Conservation (phyloP, 1,140 invertebrate species). For the Drosophila lacteicornis region DNA sequence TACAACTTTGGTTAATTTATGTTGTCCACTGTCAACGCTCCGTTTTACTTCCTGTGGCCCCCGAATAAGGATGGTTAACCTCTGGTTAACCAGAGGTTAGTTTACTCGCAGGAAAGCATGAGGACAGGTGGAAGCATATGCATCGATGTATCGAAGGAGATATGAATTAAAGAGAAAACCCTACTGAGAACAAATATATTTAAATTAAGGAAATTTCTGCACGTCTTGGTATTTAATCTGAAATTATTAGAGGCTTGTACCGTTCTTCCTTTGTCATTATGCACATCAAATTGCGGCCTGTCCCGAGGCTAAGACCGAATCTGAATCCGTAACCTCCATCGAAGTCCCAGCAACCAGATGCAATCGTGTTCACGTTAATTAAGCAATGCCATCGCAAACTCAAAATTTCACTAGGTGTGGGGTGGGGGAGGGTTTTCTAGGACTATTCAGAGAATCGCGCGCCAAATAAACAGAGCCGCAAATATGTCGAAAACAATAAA, state of each 20-base stretch:
- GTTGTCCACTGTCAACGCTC: slow-evolving; percentile 73
- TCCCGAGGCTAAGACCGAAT: background rate
- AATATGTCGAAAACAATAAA: slow-evolving; percentile 79
- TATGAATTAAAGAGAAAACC: background rate
- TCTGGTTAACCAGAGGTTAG: slow-evolving; percentile 36
- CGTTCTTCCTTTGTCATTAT: too few species aligned
- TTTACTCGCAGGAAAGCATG: background rate
- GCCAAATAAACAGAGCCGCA: slow-evolving; percentile 71
- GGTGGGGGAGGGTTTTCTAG: background rate
- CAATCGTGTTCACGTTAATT: slow-evolving; percentile 51
- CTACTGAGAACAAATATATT: too few species aligned
- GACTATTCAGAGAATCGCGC: slow-evolving; percentile 1
- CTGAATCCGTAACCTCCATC: slow-evolving; percentile 4
- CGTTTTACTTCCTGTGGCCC: slow-evolving; percentile 68
- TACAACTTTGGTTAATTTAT: slow-evolving; percentile 83
- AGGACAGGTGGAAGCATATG: slow-evolving; percentile 9
- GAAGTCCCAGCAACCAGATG: slow-evolving; percentile 30
- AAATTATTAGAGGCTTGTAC: too few species aligned
- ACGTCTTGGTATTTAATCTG: too few species aligned
- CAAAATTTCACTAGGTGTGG: background rate
- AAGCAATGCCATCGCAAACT: slow-evolving; percentile 34
- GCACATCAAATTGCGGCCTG: background rate
- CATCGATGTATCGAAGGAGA: slow-evolving; percentile 2
- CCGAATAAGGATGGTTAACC: slow-evolving; percentile 33
- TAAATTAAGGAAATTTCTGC: too few species aligned